Conservation (phyloP, 2,113 vertebrate genomes). For the Hippocampus mohnikei region DNA sequence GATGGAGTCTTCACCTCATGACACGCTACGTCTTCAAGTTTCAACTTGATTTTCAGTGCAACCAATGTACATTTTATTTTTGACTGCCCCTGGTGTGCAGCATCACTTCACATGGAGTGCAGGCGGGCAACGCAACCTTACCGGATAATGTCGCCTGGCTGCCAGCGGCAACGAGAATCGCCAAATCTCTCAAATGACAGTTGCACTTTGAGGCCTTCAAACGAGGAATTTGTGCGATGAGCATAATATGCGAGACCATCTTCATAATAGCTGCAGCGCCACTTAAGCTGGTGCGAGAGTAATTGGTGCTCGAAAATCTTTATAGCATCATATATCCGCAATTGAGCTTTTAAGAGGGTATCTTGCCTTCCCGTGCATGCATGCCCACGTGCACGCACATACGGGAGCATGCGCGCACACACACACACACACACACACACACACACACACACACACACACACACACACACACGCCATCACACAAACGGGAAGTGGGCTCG, state of each 20-base stretch:
- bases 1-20: constrained; percentile 20
- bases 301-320: constrained; percentile 75
- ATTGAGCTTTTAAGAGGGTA: constrained; percentile 85
- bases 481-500: constrained; percentile 75
- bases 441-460: constrained; percentile 48
- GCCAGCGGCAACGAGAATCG: constrained; percentile 41
- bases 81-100: neutral
- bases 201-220: constrained; percentile 53
- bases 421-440: constrained; percentile 33
- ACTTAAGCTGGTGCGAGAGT: constrained; percentile 56
- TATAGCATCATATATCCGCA: constrained; percentile 81
- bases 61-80: too few relatives aligned
- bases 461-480: constrained; percentile 35
- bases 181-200: constrained; percentile 63
- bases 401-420: constrained; percentile 26
- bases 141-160: constrained; percentile 30
- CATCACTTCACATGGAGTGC: constrained; percentile 4
- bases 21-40: neutral
- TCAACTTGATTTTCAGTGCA: too few relatives aligned
- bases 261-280: constrained; percentile 60
- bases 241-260: constrained; percentile 57
- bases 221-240: constrained; percentile 49
- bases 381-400: neutral
- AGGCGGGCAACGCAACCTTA: constrained; percentile 20
- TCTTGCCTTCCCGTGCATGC: constrained; percentile 33